Evolutionary conservation across 2,113 vertebrate species (phyloP).

Genomic region (Calonectris borealis): DNA sequence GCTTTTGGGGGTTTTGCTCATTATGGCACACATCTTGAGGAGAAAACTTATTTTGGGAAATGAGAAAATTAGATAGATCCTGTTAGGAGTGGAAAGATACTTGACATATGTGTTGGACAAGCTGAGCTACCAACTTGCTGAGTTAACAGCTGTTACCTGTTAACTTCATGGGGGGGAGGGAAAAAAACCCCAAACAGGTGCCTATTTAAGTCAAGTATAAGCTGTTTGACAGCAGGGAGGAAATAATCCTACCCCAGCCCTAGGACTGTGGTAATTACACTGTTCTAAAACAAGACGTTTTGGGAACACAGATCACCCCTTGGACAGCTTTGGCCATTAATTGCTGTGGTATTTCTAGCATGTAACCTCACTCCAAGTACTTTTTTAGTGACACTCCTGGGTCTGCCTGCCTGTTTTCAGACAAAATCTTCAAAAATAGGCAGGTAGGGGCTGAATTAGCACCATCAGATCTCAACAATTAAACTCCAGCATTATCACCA

Average conservation of each 20-base stretch:
- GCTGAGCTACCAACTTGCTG: neutral
- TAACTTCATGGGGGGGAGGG: neutral
- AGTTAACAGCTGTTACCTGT: slow-evolving; percentile 25
- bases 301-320: neutral
- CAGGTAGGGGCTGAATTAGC: neutral
- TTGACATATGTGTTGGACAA: neutral
- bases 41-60: neutral
- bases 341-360: neutral
- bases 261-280: neutral
- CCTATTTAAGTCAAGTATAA: neutral
- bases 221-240: neutral
- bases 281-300: neutral
- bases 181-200: neutral
- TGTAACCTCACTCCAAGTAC: neutral
- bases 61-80: neutral
- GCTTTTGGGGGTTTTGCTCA: neutral
- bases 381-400: neutral
- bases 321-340: neutral
- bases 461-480: neutral
- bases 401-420: neutral
- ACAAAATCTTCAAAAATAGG: neutral
- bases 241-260: neutral
- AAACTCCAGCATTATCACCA: neutral
- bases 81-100: neutral
- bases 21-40: neutral